Evolutionary conservation across 2,888 invertebrate genomes (phyloP).

Genomic region (Athetis lepigone): DNA sequence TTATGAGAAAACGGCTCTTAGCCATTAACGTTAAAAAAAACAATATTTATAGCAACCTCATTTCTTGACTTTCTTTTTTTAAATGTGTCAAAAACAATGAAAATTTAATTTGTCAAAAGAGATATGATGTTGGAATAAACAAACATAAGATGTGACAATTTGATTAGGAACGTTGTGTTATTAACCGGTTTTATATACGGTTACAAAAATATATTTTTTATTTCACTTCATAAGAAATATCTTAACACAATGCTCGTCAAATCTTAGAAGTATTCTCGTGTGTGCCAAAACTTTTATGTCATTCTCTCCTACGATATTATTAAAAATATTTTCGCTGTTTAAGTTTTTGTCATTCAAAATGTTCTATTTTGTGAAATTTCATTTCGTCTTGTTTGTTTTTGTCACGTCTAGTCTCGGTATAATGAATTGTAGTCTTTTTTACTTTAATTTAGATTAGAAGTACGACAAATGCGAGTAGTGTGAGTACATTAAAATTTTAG

Average conservation of each 20-base stretch:
- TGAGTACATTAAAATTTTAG: constrained; percentile 46
- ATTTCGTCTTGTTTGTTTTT: constrained; percentile 18
- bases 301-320: constrained; percentile 23
- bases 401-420: constrained; percentile 18
- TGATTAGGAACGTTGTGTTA: constrained; percentile 46
- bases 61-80: constrained; percentile 62
- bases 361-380: constrained; percentile 25
- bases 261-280: constrained; percentile 37
- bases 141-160: constrained; percentile 43
- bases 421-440: constrained; percentile 28
- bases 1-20: constrained; percentile 35
- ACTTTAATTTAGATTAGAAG: constrained; percentile 31
- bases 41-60: constrained; percentile 63
- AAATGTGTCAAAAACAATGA: constrained; percentile 48
- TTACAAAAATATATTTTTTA: constrained; percentile 43
- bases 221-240: constrained; percentile 23
- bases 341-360: constrained; percentile 26
- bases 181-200: constrained; percentile 28
- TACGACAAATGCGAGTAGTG: constrained; percentile 34
- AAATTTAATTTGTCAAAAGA: constrained; percentile 64
- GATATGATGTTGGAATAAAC: constrained; percentile 45
- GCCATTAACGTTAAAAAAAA: constrained; percentile 63
- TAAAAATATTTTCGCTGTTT: constrained; percentile 34
- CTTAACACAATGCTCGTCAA: constrained; percentile 37
- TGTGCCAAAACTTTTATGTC: constrained; percentile 42